Percentiles rank a stretch among this genome's conserved stretches.
Evolutionary conservation across 2,888 invertebrate genomes (phyloP).

Genomic region (Caenorhabditis auriculariae): DNA sequence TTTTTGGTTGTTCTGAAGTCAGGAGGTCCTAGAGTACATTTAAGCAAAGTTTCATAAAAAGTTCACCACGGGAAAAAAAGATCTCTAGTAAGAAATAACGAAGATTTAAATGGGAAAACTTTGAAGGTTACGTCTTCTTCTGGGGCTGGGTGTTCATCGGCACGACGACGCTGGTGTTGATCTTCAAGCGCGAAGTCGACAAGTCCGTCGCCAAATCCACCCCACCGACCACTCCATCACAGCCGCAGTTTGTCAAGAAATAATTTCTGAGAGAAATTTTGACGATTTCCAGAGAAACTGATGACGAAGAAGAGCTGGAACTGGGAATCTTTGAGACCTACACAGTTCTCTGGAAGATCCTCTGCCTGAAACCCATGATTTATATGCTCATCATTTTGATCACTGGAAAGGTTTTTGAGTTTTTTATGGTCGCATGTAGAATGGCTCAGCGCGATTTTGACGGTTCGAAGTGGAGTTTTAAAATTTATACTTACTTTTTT

Average conservation of each 20-base stretch:
- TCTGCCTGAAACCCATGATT: conserved; percentile 80
- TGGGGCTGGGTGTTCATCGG: conserved; percentile 91
- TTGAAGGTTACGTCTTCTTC: conserved; percentile 82
- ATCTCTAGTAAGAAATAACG: no score
- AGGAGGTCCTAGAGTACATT: no score
- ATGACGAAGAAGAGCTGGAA: conserved; percentile 67
- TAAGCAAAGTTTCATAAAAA: no score
- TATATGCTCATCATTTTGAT: conserved; percentile 79
- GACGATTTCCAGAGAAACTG: conserved; percentile 56
- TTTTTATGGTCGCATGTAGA: no score
- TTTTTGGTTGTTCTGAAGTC: no score
- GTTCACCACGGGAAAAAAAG: no score
- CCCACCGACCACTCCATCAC: neutral
- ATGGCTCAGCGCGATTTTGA: no score
- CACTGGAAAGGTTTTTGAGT: conserved; percentile 92
- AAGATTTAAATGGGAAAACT: neutral
- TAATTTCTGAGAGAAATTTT: conserved; percentile 5
- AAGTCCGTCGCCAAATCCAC: conserved; percentile 64
- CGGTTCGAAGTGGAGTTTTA: no score
- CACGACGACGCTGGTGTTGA: conserved; percentile 83
- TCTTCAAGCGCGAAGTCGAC: conserved; percentile 80
- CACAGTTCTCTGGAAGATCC: conserved; percentile 78
- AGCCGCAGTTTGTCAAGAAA: neutral
- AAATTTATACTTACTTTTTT: no score
- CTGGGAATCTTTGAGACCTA: conserved; percentile 76